Evolutionary conservation across 2,888 invertebrate species (phyloP).

Genomic region (Diarsia brunnea): DNA sequence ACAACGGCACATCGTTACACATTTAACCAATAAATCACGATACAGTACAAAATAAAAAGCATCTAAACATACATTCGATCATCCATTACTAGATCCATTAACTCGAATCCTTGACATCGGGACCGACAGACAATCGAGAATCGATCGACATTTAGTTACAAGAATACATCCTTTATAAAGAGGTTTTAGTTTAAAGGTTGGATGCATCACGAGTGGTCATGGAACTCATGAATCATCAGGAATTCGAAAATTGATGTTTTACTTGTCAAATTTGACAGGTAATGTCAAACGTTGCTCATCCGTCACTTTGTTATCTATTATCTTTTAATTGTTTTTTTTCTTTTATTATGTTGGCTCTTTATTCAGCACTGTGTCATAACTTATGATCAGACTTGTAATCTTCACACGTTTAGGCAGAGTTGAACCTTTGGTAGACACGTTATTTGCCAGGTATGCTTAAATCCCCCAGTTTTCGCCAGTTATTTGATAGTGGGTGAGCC

Average conservation of each 20-base stretch:
- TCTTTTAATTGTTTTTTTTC: slow-evolving; percentile 8
- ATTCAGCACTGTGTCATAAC: neutral
- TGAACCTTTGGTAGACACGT: neutral
- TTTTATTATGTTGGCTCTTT: neutral
- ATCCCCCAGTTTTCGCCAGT: neutral
- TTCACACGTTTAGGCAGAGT: neutral
- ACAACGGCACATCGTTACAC: slow-evolving; percentile 18
- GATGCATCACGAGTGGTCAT: slow-evolving; percentile 50
- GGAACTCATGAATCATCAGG: slow-evolving; percentile 17
- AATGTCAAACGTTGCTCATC: slow-evolving; percentile 13
- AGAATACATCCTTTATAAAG: slow-evolving; percentile 61
- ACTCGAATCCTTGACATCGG: slow-evolving; percentile 55
- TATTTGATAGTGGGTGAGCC: neutral
- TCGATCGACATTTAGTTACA: slow-evolving; percentile 56
- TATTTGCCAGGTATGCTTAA: neutral
- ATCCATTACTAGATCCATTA: slow-evolving; percentile 57
- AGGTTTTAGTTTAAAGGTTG: slow-evolving; percentile 58
- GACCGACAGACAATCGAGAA: slow-evolving; percentile 47
- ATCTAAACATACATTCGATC: slow-evolving; percentile 8
- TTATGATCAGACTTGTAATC: neutral
- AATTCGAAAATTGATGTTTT: slow-evolving; percentile 15
- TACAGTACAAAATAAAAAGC: slow-evolving; percentile 22
- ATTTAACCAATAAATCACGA: slow-evolving; percentile 24
- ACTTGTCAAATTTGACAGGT: slow-evolving; percentile 51
- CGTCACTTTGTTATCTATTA: neutral